These are phyloP conservation scores for Metridium senile DNA, from an alignment of 92 coral and sea anemone species.

Conservation along the genomic window DNA sequence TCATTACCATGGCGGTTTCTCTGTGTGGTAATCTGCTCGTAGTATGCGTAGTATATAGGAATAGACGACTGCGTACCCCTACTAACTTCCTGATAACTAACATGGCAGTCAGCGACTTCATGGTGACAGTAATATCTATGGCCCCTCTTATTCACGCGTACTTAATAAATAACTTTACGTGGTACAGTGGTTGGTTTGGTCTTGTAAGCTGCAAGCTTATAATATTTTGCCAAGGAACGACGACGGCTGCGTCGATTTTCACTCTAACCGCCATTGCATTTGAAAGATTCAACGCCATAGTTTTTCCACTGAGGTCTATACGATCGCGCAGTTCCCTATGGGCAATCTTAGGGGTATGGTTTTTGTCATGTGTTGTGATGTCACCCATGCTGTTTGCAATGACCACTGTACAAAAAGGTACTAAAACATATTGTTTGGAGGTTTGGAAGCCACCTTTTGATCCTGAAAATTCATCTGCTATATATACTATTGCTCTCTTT, in stretches of 20 bases:
- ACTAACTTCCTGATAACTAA: slow-evolving; percentile 71
- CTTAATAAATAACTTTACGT: slow-evolving; percentile 13
- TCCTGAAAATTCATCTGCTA: slow-evolving; percentile 30
- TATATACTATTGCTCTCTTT: slow-evolving; percentile 52
- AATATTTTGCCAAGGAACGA: slow-evolving; percentile 37
- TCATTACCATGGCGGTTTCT: slow-evolving; percentile 46
- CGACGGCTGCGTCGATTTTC: slow-evolving; percentile 68
- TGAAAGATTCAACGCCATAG: slow-evolving; percentile 67
- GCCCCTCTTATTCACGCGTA: slow-evolving; percentile 26
- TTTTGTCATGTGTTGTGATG: slow-evolving; percentile 12
- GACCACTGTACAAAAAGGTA: slow-evolving; percentile 15
- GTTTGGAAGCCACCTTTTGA: slow-evolving; percentile 60
- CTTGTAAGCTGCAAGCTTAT: slow-evolving; percentile 49
- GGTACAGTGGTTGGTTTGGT: slow-evolving; percentile 45
- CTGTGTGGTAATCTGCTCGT: slow-evolving; percentile 53
- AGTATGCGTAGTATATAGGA: slow-evolving; percentile 54
- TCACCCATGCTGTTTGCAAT: slow-evolving; percentile 54
- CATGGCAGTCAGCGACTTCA: slow-evolving; percentile 67
- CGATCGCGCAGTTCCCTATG: slow-evolving; percentile 36
- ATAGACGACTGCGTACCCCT: slow-evolving; percentile 49
- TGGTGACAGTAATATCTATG: slow-evolving; percentile 58
- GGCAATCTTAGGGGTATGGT: slow-evolving; percentile 43
- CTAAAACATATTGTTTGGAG: slow-evolving; percentile 45
- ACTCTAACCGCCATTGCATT: slow-evolving; percentile 66
- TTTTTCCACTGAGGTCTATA: slow-evolving; percentile 51